Evolutionary conservation across 2,113 vertebrate species (phyloP).

Genomic region (Corythoichthys haematopterus): DNA sequence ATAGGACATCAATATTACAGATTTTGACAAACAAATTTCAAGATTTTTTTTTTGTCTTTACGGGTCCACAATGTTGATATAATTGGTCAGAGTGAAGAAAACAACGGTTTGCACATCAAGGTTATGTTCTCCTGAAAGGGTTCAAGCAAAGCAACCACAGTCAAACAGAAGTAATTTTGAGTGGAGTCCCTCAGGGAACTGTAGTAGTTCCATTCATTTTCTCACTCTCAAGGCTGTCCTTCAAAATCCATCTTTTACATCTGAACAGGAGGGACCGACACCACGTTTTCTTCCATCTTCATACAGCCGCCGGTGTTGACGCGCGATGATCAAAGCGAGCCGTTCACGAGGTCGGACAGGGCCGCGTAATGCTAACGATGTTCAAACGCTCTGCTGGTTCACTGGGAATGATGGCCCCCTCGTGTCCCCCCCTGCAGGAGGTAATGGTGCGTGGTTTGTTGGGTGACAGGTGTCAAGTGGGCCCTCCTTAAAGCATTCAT

Average conservation of each 20-base stretch:
- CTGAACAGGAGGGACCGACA: neutral
- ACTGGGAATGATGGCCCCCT: constrained; percentile 67
- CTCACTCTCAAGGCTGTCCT: neutral
- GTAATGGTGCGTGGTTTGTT: constrained; percentile 72
- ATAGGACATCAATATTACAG: too few relatives aligned
- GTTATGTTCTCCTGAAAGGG: neutral
- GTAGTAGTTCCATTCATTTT: neutral
- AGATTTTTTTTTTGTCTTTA: too few relatives aligned
- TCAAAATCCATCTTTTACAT: neutral
- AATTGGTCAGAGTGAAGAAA: too few relatives aligned
- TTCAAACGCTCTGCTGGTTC: constrained; percentile 74
- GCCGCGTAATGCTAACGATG: constrained; percentile 76
- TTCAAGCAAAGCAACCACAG: neutral
- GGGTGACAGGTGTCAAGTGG: constrained; percentile 76
- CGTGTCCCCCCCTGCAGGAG: constrained; percentile 55
- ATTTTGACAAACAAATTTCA: too few relatives aligned
- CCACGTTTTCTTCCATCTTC: constrained; percentile 57
- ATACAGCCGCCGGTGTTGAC: neutral
- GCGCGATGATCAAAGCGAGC: constrained; percentile 70
- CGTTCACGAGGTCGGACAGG: constrained; percentile 71
- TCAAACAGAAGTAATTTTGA: neutral
- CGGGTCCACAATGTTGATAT: too few relatives aligned
- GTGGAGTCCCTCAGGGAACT: neutral
- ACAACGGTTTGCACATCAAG: too few relatives aligned
- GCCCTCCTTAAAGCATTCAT: constrained; percentile 67